Percentiles rank a stretch among this genome's conserved stretches.
These are phyloP conservation scores for Tragelaphus strepsiceros DNA, from an alignment of 2,113 vertebrate species.

Conservation along the genomic window DNA sequence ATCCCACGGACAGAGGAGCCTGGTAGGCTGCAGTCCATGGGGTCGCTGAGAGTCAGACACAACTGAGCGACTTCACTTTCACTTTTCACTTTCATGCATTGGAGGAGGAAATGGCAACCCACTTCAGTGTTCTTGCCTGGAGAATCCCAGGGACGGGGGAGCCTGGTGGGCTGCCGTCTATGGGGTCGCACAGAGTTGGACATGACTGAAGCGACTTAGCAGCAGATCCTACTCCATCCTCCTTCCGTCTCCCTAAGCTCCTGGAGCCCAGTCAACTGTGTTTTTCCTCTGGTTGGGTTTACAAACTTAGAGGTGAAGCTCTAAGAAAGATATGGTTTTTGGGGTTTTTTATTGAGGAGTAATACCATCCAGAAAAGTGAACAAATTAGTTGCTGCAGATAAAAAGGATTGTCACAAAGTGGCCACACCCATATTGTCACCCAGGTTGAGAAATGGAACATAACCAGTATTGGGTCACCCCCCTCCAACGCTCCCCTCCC, in stretches of 20 bases:
- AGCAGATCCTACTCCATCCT: too few relatives aligned
- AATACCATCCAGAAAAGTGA: neutral
- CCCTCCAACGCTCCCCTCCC: accelerated
- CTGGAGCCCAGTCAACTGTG: neutral
- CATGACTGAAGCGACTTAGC: too few relatives aligned
- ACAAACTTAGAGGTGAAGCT: too few relatives aligned
- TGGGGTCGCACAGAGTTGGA: neutral
- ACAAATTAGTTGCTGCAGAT: neutral
- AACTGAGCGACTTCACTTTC: too few relatives aligned
- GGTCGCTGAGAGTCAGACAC: too few relatives aligned
- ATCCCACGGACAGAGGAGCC: too few relatives aligned
- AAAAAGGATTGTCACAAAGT: neutral
- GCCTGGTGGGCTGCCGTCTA: neutral
- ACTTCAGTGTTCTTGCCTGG: neutral
- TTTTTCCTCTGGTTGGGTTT: neutral
- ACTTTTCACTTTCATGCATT: too few relatives aligned
- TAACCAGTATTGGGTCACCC: too few relatives aligned
- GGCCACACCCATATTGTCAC: too few relatives aligned
- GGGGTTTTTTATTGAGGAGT: neutral
- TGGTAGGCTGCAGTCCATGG: too few relatives aligned
- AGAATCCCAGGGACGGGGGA: neutral
- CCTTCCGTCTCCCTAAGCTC: accelerated
- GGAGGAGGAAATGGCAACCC: too few relatives aligned
- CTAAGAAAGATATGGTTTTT: neutral
- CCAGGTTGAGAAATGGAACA: neutral